Conservation (phyloP, 2,113 vertebrate genomes). For the Daboia siamensis region DNA sequence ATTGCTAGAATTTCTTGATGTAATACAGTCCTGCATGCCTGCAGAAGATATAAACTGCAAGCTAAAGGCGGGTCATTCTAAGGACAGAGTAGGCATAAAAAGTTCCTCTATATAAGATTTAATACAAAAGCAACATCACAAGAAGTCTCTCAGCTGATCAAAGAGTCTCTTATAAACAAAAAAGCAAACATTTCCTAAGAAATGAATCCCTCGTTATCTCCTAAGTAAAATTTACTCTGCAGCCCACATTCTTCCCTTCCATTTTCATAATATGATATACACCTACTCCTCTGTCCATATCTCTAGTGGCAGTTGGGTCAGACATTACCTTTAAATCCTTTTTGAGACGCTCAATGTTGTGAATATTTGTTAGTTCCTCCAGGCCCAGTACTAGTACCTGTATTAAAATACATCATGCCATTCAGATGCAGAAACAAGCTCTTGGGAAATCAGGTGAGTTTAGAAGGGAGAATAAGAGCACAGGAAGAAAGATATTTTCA, state of each 20-base stretch:
- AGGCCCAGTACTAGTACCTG: constrained; percentile 82
- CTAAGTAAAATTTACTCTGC: neutral
- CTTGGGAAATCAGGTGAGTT: neutral
- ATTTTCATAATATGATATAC: neutral
- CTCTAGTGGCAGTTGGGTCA: neutral
- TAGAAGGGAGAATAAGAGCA: neutral
- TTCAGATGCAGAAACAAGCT: neutral
- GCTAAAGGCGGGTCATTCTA: neutral
- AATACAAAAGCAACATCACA: neutral
- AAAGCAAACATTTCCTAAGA: neutral
- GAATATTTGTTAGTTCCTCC: constrained; percentile 78
- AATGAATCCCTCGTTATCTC: neutral
- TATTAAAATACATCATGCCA: constrained; percentile 4
- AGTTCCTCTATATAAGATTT: neutral
- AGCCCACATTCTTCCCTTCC: neutral
- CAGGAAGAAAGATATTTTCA: neutral
- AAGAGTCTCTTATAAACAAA: neutral
- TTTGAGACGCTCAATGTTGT: constrained; percentile 88
- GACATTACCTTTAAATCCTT: constrained; percentile 75
- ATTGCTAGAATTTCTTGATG: neutral
- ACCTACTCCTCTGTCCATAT: neutral
- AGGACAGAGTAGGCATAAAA: neutral
- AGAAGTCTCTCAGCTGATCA: neutral
- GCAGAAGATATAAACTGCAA: neutral
- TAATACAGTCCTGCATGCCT: neutral